Evolutionary conservation across 1,140 invertebrate species (phyloP).

Genomic region (Microplitis demolitor): DNA sequence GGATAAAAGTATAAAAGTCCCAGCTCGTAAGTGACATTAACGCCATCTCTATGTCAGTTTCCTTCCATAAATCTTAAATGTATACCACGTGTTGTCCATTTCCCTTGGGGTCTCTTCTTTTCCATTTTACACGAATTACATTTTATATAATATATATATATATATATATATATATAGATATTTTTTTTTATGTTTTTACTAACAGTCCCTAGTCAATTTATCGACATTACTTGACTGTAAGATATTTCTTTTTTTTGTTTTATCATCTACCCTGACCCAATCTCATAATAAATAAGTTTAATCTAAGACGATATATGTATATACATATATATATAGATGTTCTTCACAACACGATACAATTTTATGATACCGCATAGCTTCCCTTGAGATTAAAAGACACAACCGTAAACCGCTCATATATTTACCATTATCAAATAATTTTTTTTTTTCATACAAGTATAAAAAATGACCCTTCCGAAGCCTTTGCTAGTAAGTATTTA

Average conservation of each 20-base stretch:
- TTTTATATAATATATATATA: background rate
- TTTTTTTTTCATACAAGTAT: background rate
- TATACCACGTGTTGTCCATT: constrained; percentile 41
- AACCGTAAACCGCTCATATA: background rate
- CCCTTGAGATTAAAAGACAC: no score
- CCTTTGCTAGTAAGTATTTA: no score
- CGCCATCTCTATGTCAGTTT: constrained; percentile 15
- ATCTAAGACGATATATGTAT: no score
- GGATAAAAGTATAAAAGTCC: no score
- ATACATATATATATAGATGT: no score
- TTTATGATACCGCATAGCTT: no score
- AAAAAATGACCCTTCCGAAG: no score
- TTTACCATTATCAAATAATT: background rate
- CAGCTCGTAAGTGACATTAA: no score
- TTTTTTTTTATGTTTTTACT: background rate
- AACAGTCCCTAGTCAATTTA: constrained; percentile 43
- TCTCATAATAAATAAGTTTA: no score
- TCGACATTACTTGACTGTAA: constrained; percentile 41
- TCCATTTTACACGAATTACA: constrained; percentile 40
- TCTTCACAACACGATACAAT: no score
- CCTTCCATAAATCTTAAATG: constrained; percentile 46
- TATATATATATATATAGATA: no score
- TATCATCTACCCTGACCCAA: background rate
- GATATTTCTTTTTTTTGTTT: background rate
- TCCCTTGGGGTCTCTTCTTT: constrained; percentile 38